Base-by-base conservation (phyloP, 2,888 invertebrate genomes). In the Tenthredo mesomela region DNA sequence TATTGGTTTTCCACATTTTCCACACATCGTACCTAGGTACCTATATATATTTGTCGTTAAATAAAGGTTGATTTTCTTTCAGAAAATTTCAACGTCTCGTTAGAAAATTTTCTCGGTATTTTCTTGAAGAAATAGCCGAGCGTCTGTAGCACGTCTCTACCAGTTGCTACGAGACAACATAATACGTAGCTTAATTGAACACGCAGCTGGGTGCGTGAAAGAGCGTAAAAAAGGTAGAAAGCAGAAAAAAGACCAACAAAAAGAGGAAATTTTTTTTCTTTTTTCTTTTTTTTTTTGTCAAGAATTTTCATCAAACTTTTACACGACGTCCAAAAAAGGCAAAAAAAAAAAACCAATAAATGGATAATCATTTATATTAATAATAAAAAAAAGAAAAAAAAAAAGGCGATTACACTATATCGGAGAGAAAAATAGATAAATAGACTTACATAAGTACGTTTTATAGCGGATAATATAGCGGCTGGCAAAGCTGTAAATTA, bases 391-490 rank as follows among this genome's bases (percentile, higher is more conserved):
- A 6, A 54, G n/a, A 54, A 10, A 10, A 18, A 6, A 54, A 54
- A 54, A 10, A 10, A 0, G 15, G 29, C 29, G 29, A 70, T 84
- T 78, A 78, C 71, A 82, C 77, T 25, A 61, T 25, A 61, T 25
- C 61, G 25, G 61, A 4, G 25, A 61, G 29, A 12, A 10, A 61
- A 25, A 54, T 6, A n/a, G 83, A 77, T 85, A 82, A 70, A 67
- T 70, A 61, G 85, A 82, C 77, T 71, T 78, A 83, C 83, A 86
- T 85, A 82, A 84, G 85, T 82, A 80, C 18, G 18, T 7, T 9
- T 25, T 37, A 58, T 58, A 18, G 33, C 54, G 50, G 58, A 61
- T 58, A 80, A 61, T n/a, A 61, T 33, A 80, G 18, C 61, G 25
- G n/a, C 40, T 21, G 33, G 33, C n/a, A 80, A 21, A 25, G 80